A percentile compares a stretch with the other conserved stretches of the same genome.
These are phyloP conservation scores for Drosophila testacea DNA, from an alignment of 2,888 invertebrate genomes.

Conservation along the genomic window DNA sequence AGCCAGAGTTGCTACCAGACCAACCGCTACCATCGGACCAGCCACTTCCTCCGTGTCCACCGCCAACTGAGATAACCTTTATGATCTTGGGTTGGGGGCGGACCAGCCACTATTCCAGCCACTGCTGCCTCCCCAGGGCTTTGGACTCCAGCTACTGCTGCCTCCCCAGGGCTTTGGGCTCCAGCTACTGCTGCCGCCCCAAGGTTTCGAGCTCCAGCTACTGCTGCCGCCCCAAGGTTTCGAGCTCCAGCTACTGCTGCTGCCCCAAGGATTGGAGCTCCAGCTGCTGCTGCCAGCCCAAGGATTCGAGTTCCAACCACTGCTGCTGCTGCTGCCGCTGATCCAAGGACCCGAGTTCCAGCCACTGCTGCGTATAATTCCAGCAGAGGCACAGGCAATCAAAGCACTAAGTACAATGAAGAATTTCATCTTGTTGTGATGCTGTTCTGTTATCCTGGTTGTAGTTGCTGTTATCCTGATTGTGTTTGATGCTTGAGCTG, in stretches of 20 bases:
- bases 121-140: constrained; percentile 13
- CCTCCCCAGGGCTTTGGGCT: constrained; percentile 6
- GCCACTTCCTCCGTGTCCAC: constrained; percentile 9
- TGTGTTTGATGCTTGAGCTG: constrained; percentile 22
- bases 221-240: constrained; percentile 10
- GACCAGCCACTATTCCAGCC: constrained; percentile 52
- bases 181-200: constrained; percentile 13
- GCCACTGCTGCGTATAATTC: constrained; percentile 48
- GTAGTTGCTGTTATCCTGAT: constrained; percentile 2
- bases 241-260: constrained; percentile 5
- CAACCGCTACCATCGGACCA: constrained; percentile 39
- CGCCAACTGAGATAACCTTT: not conserved
- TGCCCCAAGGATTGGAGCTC: constrained; percentile 5
- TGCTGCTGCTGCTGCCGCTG: constrained; percentile 21
- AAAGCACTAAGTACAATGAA: constrained; percentile 71
- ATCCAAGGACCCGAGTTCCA: constrained; percentile 36
- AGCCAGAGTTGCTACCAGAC: constrained; percentile 45
- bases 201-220: constrained; percentile 14
- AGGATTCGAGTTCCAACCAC: constrained; percentile 25
- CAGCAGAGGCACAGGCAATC: constrained; percentile 68
- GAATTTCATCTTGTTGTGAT: constrained; percentile 65
- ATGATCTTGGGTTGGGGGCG: not conserved
- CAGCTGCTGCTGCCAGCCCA: constrained; percentile 21
- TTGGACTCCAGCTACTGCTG: constrained; percentile 14
- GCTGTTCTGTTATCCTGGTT: not conserved